Percentiles rank a stretch among this genome's conserved stretches.
These are phyloP conservation scores for Chlorospingus flavigularis DNA, from an alignment of 2,797 vertebrate species.

Conservation along the genomic window DNA sequence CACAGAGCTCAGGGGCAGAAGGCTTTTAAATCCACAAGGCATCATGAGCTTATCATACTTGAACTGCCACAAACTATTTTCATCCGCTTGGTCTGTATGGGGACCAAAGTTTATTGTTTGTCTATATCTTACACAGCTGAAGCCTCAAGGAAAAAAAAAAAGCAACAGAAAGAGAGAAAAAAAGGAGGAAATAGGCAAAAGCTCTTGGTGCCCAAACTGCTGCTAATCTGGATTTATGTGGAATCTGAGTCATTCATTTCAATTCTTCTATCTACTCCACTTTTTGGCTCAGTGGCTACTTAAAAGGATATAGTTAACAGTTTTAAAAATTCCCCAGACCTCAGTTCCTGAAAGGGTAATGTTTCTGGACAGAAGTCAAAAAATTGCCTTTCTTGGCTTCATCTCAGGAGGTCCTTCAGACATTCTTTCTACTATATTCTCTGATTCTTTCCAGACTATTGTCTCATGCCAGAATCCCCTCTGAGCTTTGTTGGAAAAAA, in stretches of 20 bases:
- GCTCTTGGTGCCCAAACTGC: background rate
- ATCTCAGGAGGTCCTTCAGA: conserved; percentile 1
- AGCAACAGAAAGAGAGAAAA: background rate
- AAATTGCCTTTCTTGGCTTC: background rate
- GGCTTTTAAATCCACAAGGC: background rate
- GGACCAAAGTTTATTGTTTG: background rate
- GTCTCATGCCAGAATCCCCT: conserved; percentile 7
- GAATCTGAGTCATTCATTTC: background rate
- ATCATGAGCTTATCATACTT: background rate
- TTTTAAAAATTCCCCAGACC: background rate
- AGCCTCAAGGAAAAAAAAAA: background rate
- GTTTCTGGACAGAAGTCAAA: background rate
- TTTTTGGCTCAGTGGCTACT: background rate
- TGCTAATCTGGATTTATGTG: background rate
- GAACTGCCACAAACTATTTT: background rate
- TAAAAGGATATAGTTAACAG: background rate
- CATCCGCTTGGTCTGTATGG: background rate
- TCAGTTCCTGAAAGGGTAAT: background rate
- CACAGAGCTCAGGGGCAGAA: background rate
- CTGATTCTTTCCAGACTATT: background rate
- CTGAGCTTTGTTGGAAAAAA: background rate
- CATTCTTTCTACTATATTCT: conserved; percentile 7
- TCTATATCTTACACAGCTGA: background rate
- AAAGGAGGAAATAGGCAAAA: background rate
- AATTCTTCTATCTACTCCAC: background rate